phyloP scores from a whole-genome alignment of 2,888 invertebrate species.

The Lepidocyrtoides sp. region DNA sequence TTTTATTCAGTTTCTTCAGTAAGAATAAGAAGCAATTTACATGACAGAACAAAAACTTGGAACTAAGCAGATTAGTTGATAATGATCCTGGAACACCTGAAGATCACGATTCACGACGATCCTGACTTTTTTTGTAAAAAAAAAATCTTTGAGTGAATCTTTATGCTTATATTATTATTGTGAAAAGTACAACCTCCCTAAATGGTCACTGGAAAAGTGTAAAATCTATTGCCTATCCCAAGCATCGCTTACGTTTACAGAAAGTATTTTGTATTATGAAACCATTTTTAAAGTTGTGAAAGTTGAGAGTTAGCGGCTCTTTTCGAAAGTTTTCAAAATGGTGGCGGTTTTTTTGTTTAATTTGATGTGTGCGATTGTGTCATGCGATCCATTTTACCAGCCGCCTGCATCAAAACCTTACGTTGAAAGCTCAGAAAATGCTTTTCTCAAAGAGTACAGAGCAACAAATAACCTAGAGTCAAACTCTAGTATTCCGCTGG shows the following conservation, averaged over 20 bases:
- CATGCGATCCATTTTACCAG: conserved; percentile 73
- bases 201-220: too few relatives aligned
- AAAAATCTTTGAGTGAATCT: too few relatives aligned
- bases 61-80: background rate
- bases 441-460: conserved; percentile 14
- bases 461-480: conserved; percentile 4
- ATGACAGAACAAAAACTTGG: conserved; percentile 11
- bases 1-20: background rate
- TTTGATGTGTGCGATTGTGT: conserved; percentile 76
- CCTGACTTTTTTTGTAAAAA: too few relatives aligned
- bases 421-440: conserved; percentile 15
- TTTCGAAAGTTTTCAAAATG: conserved; percentile 70
- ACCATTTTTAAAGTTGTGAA: too few relatives aligned
- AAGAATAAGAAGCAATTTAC: background rate
- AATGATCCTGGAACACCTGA: background rate
- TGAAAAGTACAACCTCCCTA: too few relatives aligned
- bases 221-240: too few relatives aligned
- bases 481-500: background rate
- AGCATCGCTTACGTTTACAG: too few relatives aligned
- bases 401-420: conserved; percentile 54
- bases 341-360: conserved; percentile 76
- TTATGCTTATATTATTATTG: too few relatives aligned
- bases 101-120: background rate
- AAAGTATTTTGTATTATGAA: too few relatives aligned
- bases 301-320: too few relatives aligned